Evolutionary conservation across 1,140 invertebrate species (phyloP).

Genomic region (Mercenaria mercenaria): DNA sequence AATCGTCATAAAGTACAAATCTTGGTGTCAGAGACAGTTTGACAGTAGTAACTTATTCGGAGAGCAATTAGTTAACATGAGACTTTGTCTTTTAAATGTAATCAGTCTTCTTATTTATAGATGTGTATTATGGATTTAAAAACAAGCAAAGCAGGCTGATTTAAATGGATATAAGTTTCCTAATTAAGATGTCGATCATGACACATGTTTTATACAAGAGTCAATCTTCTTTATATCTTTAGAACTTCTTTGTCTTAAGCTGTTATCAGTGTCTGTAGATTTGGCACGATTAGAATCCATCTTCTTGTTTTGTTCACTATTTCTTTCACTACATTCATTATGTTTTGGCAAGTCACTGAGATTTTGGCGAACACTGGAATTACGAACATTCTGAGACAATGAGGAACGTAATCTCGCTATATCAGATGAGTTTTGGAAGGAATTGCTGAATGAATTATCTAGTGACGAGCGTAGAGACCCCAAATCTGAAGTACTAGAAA

Average conservation of each 20-base stretch:
- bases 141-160: too few relatives aligned
- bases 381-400: background rate
- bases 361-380: background rate
- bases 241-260: background rate
- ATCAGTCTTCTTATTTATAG: too few relatives aligned
- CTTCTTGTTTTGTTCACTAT: background rate
- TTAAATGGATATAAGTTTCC: too few relatives aligned
- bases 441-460: background rate
- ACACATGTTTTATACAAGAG: conserved; percentile 27
- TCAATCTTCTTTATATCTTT: background rate
- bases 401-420: background rate
- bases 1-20: too few relatives aligned
- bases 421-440: background rate
- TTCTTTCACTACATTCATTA: background rate
- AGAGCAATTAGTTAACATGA: too few relatives aligned
- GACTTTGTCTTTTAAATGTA: too few relatives aligned
- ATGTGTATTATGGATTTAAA: too few relatives aligned
- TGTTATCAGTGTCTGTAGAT: background rate
- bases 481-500: background rate
- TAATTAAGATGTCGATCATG: conserved; percentile 4
- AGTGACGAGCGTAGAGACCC: background rate
- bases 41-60: too few relatives aligned
- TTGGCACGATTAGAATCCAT: background rate
- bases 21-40: too few relatives aligned
- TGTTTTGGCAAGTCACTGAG: background rate